Base-by-base conservation (phyloP, 2,888 invertebrate species). In the Lottia gigantea region DNA sequence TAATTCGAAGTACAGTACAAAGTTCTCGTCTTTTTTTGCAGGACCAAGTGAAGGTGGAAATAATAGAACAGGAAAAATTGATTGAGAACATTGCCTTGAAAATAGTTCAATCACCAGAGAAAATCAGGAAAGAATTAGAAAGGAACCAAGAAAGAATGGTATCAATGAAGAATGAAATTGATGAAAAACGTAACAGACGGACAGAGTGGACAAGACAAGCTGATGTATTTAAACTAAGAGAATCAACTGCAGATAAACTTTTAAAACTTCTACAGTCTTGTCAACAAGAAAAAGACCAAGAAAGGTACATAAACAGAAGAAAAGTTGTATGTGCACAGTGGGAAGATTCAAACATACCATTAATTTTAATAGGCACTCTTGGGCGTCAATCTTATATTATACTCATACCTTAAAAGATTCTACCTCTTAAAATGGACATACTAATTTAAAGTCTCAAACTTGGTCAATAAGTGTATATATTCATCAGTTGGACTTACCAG, bases 91-190 rank as follows among this genome's bases (percentile, higher is more conserved):
- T 86, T 19, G 80, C 83, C 2, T 74, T 71, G 67, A 83, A 84
- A 68, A 85, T 86, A 64, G 83, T 86, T 0, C 83, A 83, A 71
- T 85, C 84, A 6, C 86, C 86, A 0, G 81, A 83, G 49, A 78
- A 82, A 40, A 80, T 85, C 23, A 79, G 77, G 66, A 78, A 79
- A 46, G 83, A 83, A 49, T 77, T 80, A 67, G 81, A 80, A 2
- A 76, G 78, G 7, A 76, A 81, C 70, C 73, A 78, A 46, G 73
- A 78, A 23, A 77, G 79, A 61, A 68, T 83, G n/a, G 62, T 64
- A 15, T 46, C 67, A 6, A 74, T 82, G 40, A 80, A 76, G 23
- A 66, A 71, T 8, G 72, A 70, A 16, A 71, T 79, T 67, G 76
- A 78, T 26, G 73, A 78, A 65, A 80, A 79, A 26, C 65, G 74